Evolutionary conservation across 2,113 vertebrate species (phyloP).

Genomic region (Sylvilagus bachmani): DNA sequence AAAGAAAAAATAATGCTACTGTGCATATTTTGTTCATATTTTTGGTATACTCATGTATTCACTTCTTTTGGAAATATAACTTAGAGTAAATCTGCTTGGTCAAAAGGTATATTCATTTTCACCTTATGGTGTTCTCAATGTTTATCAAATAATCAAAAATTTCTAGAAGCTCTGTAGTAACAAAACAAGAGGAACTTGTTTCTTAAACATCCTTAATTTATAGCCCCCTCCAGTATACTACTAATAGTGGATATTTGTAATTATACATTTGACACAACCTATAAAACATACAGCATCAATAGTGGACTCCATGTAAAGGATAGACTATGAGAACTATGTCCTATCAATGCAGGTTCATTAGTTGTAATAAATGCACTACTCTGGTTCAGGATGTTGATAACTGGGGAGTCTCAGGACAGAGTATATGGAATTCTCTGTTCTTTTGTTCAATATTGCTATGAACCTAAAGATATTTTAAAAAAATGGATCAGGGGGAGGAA

Average conservation of each 20-base stretch:
- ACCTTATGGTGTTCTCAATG: too few relatives aligned
- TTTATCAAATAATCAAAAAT: too few relatives aligned
- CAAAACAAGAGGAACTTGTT: too few relatives aligned
- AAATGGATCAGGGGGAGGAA: not conserved
- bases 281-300: not conserved
- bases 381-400: not conserved
- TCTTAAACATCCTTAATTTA: too few relatives aligned
- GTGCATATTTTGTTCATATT: too few relatives aligned
- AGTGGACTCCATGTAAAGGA: not conserved
- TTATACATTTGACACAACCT: not conserved
- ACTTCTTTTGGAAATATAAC: too few relatives aligned
- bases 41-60: too few relatives aligned
- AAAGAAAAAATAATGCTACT: too few relatives aligned
- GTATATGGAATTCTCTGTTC: not conserved
- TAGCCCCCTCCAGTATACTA: too few relatives aligned
- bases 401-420: not conserved
- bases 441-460: not conserved
- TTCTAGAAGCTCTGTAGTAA: too few relatives aligned
- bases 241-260: not conserved
- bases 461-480: not conserved
- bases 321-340: not conserved
- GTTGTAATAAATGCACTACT: not conserved
- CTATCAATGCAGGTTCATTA: not conserved
- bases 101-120: too few relatives aligned
- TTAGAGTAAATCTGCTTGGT: too few relatives aligned